Evolutionary conservation across 1,140 invertebrate species (phyloP), one percentile per base, ranked within the genome.

Genomic region (Littorina saxatilis): DNA sequence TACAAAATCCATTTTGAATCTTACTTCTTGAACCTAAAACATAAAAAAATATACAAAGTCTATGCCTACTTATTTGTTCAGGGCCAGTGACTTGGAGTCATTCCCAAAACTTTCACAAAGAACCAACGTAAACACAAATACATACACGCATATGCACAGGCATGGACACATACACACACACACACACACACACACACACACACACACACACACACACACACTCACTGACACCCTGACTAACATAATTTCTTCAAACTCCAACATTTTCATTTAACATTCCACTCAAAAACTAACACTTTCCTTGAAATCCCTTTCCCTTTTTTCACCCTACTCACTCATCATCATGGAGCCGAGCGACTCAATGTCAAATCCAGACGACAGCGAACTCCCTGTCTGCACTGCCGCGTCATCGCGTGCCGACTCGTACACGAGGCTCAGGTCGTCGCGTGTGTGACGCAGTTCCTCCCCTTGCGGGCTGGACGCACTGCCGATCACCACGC

Each of bases 331-430:
- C 73, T 43, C 20, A 86, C 83, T 83, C 58, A 80, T 79, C n/a
- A 85, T 47, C 17, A 86, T 66, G 75, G 83, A 82, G 35, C 84
- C 83, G 39, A 86, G 63, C 11, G 81, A 29, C 20, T 84, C 76
- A 66, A 68, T 81, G 55, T 89, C 88, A 29, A 87, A 35, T 50
- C 82, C 55, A 32, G 81, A 86, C 7, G 82, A 84, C 29, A 90
- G 73, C 17, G 89, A 90, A 17, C 85, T 82, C 2, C 89, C 89
- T 13, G 89, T 90, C 82, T 90, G 89, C 39, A 89, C 87, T 5
- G 84, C 89, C 5, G 85, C 86, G 74, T 90, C 87, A 52, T 89
- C 86, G 29, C 39, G 40, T n/a, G 66, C 43, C 35, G 79, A 39
- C 11, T 88, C 86, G 0, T 82, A 61, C 58, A 75, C 68, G 3